Conservation (phyloP, 2,888 invertebrate genomes). For the Acleris literana region DNA sequence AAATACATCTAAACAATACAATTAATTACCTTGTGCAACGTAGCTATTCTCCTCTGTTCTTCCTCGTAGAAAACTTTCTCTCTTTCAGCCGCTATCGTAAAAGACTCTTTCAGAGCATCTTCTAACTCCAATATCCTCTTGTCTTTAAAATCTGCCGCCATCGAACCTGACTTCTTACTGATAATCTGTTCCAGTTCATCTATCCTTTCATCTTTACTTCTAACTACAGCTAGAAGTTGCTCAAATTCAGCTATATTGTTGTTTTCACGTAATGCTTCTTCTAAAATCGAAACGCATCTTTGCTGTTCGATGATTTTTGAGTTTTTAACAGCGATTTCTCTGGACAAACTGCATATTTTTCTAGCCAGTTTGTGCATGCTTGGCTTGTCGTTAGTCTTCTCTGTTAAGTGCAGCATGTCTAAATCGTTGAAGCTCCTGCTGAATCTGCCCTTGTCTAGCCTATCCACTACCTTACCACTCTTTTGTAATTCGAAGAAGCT, state of each 20-base stretch:
- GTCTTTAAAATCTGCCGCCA: constrained; percentile 69
- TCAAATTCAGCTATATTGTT: constrained; percentile 84
- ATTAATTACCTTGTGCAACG: constrained; percentile 85
- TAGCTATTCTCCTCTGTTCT: constrained; percentile 85
- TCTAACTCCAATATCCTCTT: constrained; percentile 89
- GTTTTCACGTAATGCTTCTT: constrained; percentile 81
- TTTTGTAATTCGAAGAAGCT: constrained; percentile 80
- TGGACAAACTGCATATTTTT: constrained; percentile 72
- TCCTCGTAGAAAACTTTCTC: constrained; percentile 86
- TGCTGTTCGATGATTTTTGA: constrained; percentile 83
- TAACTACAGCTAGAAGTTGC: constrained; percentile 81
- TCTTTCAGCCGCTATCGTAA: constrained; percentile 87
- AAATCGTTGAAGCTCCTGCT: constrained; percentile 75
- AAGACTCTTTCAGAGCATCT: constrained; percentile 92
- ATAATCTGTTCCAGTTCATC: constrained; percentile 89
- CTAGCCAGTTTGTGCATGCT: constrained; percentile 65
- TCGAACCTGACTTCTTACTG: constrained; percentile 74
- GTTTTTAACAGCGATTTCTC: constrained; percentile 77
- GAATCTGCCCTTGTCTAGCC: constrained; percentile 79
- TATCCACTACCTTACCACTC: constrained; percentile 84
- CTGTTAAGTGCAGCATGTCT: constrained; percentile 56
- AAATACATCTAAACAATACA: constrained; percentile 3
- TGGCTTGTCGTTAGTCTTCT: constrained; percentile 52
- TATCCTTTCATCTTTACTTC: constrained; percentile 87
- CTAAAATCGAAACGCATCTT: constrained; percentile 78